Conservation (phyloP, 2,113 vertebrate genomes). For the Callipepla squamata region DNA sequence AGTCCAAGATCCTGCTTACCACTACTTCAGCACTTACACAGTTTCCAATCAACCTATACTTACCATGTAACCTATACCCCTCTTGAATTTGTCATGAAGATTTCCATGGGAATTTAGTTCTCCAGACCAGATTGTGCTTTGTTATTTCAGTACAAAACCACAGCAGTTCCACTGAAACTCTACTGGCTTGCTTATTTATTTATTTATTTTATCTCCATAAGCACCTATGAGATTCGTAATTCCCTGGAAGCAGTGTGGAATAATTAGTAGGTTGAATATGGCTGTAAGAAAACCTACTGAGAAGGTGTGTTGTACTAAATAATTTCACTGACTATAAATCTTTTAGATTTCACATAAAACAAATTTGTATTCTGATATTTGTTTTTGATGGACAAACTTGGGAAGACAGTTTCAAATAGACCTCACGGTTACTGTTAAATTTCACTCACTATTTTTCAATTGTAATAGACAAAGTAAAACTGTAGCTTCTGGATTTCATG, state of each 20-base stretch:
- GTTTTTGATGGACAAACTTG: not conserved
- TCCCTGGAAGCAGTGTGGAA: not conserved
- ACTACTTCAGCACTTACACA: not conserved
- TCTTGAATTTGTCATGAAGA: constrained; percentile 31
- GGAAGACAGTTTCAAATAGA: not conserved
- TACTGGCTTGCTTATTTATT: not conserved
- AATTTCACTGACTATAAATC: not conserved
- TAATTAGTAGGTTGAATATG: not conserved
- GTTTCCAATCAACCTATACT: constrained; percentile 31
- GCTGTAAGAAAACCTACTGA: not conserved
- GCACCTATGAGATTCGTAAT: not conserved
- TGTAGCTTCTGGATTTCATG: not conserved
- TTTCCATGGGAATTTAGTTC: constrained; percentile 24
- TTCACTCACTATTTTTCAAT: not conserved
- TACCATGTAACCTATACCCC: constrained; percentile 20
- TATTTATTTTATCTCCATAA: constrained; percentile 7
- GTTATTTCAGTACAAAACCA: constrained; percentile 17
- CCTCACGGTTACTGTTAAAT: not conserved
- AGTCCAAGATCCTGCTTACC: constrained; percentile 20
- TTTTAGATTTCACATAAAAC: not conserved
- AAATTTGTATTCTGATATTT: not conserved
- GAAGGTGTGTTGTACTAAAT: not conserved
- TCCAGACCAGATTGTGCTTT: not conserved
- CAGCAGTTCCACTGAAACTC: not conserved
- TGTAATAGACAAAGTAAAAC: not conserved